These are phyloP conservation scores for Lagocephalus sceleratus DNA, from an alignment of 2,797 vertebrate species.

Conservation along the genomic window DNA sequence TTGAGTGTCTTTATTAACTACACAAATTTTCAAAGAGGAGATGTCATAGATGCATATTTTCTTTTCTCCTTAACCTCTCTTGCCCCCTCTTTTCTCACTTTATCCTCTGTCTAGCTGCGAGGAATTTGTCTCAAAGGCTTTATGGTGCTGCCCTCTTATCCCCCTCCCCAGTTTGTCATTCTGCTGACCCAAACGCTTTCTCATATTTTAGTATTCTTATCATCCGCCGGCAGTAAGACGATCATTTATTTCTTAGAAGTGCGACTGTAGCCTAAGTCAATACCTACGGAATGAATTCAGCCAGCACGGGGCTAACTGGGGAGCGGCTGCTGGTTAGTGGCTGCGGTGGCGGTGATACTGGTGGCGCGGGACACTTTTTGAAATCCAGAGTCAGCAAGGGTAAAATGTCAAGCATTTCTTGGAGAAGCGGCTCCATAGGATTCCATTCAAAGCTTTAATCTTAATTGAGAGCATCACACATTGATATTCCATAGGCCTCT, in stretches of 20 bases:
- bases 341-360: conserved; percentile 35
- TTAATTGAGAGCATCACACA: conserved; percentile 78
- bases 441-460: conserved; percentile 77
- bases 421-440: conserved; percentile 72
- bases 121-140: conserved; percentile 71
- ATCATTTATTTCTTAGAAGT: conserved; percentile 76
- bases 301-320: conserved; percentile 34
- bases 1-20: conserved; percentile 37
- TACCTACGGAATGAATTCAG: conserved; percentile 67
- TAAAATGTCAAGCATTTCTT: conserved; percentile 78
- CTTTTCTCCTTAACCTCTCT: conserved; percentile 26
- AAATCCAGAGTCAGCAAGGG: conserved; percentile 75
- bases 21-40: conserved; percentile 12
- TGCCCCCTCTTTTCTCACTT: conserved; percentile 31
- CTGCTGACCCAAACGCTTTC: conserved; percentile 75
- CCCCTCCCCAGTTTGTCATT: conserved; percentile 63
- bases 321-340: conserved; percentile 63
- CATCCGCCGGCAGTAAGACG: conserved; percentile 72
- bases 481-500: conserved; percentile 79
- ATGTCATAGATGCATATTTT: conserved; percentile 38
- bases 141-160: conserved; percentile 67
- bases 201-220: conserved; percentile 78
- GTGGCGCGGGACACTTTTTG: conserved; percentile 54
- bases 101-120: conserved; percentile 52
- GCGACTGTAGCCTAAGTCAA: conserved; percentile 70